A percentile compares a stretch with the other conserved stretches of the same genome.
These are phyloP conservation scores for Leptodactylus fallax DNA, from an alignment of 2,797 vertebrate species.

Conservation along the genomic window DNA sequence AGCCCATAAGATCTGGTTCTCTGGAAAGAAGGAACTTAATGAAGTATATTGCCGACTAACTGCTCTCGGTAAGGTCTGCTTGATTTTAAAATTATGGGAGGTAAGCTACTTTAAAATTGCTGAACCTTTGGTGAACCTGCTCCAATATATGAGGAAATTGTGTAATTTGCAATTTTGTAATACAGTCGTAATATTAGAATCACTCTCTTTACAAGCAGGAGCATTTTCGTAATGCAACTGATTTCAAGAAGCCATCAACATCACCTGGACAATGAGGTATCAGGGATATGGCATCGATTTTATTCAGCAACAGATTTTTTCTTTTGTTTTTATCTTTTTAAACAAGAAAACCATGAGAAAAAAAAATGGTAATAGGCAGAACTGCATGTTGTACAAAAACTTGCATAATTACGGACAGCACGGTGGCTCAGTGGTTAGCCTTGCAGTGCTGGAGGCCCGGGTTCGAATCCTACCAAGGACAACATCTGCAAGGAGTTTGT, in stretches of 20 bases:
- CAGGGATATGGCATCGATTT: not conserved
- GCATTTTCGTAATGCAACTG: not conserved
- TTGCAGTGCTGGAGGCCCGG: too few species aligned
- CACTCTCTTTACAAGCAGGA: not conserved
- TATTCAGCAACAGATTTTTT: too few species aligned
- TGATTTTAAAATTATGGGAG: not conserved
- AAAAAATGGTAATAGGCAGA: too few species aligned
- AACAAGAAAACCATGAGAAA: too few species aligned
- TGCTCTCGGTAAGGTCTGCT: not conserved
- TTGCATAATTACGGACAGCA: too few species aligned
- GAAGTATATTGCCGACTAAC: constrained; percentile 15
- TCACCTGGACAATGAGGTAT: not conserved
- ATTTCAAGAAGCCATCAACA: not conserved
- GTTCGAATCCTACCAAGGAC: too few species aligned
- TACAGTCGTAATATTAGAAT: not conserved
- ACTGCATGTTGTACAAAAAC: too few species aligned
- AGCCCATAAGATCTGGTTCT: constrained; percentile 3
- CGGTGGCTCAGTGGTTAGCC: too few species aligned
- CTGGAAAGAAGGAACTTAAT: not conserved
- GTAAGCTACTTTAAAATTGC: constrained; percentile 16
- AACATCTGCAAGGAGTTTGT: too few species aligned
- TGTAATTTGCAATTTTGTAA: constrained; percentile 15
- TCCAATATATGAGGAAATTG: constrained; percentile 3
- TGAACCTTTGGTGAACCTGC: constrained; percentile 23
- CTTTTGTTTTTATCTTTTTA: too few species aligned